Percentiles rank a stretch among this genome's conserved stretches.
These are phyloP conservation scores for Thera obeliscata DNA, from an alignment of 2,888 invertebrate species.

Conservation along the genomic window DNA sequence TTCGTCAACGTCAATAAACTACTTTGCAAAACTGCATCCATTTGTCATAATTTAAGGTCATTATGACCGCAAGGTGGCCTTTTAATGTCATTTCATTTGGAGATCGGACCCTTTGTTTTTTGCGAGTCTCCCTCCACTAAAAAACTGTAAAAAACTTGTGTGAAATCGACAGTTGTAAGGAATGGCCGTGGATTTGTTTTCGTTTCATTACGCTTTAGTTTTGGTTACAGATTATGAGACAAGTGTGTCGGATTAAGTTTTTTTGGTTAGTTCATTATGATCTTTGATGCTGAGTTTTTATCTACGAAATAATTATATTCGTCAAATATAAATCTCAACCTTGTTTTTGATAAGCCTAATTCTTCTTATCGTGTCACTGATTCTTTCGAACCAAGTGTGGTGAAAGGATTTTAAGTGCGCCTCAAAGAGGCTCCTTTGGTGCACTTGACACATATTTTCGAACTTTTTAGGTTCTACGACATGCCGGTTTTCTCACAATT, in stretches of 20 bases:
- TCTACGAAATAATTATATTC: neutral
- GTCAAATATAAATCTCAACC: too few species aligned
- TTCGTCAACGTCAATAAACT: slow-evolving; percentile 12
- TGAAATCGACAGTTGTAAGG: slow-evolving; percentile 57
- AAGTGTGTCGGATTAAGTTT: slow-evolving; percentile 16
- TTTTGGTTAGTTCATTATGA: neutral
- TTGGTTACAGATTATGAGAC: slow-evolving; percentile 18
- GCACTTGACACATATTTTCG: too few species aligned
- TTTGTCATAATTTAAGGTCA: slow-evolving; percentile 72
- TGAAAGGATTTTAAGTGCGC: too few species aligned
- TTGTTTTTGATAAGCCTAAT: too few species aligned
- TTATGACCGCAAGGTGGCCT: slow-evolving; percentile 70
- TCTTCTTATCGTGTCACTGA: too few species aligned
- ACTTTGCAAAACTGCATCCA: slow-evolving; percentile 52
- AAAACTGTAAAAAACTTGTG: slow-evolving; percentile 49
- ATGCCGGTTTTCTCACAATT: too few species aligned
- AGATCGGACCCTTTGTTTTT: slow-evolving; percentile 38
- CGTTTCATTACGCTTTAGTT: slow-evolving; percentile 23
- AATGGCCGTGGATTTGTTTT: slow-evolving; percentile 17
- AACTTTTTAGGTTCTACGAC: too few species aligned
- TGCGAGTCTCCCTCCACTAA: slow-evolving; percentile 30
- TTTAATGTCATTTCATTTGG: slow-evolving; percentile 71
- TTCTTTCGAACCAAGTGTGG: too few species aligned
- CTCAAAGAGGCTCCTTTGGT: too few species aligned
- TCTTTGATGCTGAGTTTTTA: too few species aligned